Evolutionary conservation across 2,888 invertebrate species (phyloP).

Genomic region (Lamproptera curius): DNA sequence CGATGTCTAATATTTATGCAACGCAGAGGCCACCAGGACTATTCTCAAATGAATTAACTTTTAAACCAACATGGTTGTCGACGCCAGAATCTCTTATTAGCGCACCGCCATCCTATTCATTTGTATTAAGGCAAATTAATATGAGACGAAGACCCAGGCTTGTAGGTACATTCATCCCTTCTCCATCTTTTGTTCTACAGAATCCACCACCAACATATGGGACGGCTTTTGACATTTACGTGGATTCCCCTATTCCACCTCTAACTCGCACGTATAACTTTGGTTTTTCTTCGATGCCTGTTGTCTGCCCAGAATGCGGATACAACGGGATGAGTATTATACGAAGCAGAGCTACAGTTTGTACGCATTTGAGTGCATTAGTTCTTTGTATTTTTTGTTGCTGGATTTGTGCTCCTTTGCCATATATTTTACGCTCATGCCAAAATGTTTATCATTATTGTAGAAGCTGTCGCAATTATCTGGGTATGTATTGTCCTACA

Average conservation of each 20-base stretch:
- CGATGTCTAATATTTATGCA: slow-evolving; percentile 1
- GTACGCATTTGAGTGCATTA: slow-evolving; percentile 63
- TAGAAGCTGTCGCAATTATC: slow-evolving; percentile 56
- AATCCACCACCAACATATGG: slow-evolving; percentile 67
- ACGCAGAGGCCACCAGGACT: slow-evolving; percentile 22
- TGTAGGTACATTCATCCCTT: slow-evolving; percentile 66
- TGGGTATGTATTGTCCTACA: slow-evolving; percentile 67
- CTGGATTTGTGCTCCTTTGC: slow-evolving; percentile 66
- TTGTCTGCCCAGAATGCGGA: slow-evolving; percentile 62
- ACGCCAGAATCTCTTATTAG: slow-evolving; percentile 60
- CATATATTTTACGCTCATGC: slow-evolving; percentile 63
- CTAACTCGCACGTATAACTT: slow-evolving; percentile 50
- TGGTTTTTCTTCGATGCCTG: slow-evolving; percentile 56
- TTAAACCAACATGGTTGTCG: slow-evolving; percentile 38
- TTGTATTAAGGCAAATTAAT: slow-evolving; percentile 61
- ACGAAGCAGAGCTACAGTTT: slow-evolving; percentile 53
- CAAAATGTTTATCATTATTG: slow-evolving; percentile 71
- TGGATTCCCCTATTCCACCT: slow-evolving; percentile 50
- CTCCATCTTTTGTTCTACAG: slow-evolving; percentile 62
- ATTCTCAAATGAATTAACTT: background rate
- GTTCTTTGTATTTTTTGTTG: slow-evolving; percentile 62
- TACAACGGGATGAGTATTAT: slow-evolving; percentile 54
- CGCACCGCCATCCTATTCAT: slow-evolving; percentile 68
- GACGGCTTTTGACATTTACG: slow-evolving; percentile 64
- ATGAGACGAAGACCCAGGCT: slow-evolving; percentile 53